Evolutionary conservation across 2,113 vertebrate species (phyloP), one percentile per base, ranked within the genome.

Genomic region (Pollachius pollachius): DNA sequence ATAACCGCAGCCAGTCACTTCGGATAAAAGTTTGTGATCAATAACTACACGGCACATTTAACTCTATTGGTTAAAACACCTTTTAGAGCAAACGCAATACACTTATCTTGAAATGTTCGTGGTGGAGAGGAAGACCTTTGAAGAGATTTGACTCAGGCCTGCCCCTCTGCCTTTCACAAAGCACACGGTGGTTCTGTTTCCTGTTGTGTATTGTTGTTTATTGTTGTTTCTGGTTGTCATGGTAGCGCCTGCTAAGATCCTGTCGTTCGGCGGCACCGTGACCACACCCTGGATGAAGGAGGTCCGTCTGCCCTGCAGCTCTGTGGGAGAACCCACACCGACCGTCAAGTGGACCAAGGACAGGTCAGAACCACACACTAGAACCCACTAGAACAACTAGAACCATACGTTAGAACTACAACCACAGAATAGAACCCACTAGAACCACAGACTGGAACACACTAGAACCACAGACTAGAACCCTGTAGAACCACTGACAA

Each of bases 251-350:
- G 97, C 95, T 67, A 99, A 98, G 90, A 99, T 99, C 81, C 94
- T 98, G 82, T 98, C 97, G 9, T 99, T 99, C 0, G 97, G 97
- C 6, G 97, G 97, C 79, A 98, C 96, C 0, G 96, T 99, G 79
- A 98, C 96, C 41, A 98, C 97, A 0, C 97, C 97, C 0, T 99
- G 97, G 97, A 98, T 97, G 97, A 98, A 96, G 86, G 97, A 99
- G 0, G 95, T 99, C 62, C 92, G 96, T 56, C 90, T 99, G 73
- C 96, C 96, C 0, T 99, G 97, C 89, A 94, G 93, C 83, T 95
- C 97, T 0, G 97, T 99, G 0, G 97, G 97, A 41, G 97, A 99
- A 19, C 97, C 97, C 0, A 90, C 90, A 15, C 96, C 97, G 0
- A 94, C 94, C 12, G 94, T 98, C 71, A 98, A 98, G 80, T 99